phyloP scores from a whole-genome alignment of 2,113 vertebrate genomes.

The Tupaia chinensis region DNA sequence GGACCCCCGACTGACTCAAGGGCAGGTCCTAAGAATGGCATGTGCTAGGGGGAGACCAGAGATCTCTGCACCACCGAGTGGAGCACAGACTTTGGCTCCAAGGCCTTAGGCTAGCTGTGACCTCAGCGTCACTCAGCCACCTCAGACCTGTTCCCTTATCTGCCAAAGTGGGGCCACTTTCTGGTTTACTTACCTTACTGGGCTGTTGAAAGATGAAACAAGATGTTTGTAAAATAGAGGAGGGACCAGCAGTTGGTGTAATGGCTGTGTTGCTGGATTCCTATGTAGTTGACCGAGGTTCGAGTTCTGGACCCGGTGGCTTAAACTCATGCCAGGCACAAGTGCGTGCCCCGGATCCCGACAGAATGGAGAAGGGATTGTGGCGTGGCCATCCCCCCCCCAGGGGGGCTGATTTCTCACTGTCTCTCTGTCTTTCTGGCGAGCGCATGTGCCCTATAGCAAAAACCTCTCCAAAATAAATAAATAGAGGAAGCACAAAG shows the following conservation, averaged over 20 bases:
- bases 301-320: too few species aligned
- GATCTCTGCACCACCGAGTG: neutral
- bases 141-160: slow-evolving; percentile 30
- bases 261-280: too few species aligned
- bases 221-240: slow-evolving; percentile 15
- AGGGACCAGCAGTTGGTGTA: too few species aligned
- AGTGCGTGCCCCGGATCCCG: too few species aligned
- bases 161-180: neutral
- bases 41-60: neutral
- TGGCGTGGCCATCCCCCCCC: too few species aligned
- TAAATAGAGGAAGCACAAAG: slow-evolving; percentile 50
- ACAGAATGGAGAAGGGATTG: too few species aligned
- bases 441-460: too few species aligned
- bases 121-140: neutral
- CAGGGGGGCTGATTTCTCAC: too few species aligned
- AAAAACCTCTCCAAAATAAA: too few species aligned
- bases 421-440: too few species aligned
- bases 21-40: neutral
- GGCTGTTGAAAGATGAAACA: slow-evolving; percentile 51
- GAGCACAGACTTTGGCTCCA: neutral
- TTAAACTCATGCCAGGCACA: too few species aligned
- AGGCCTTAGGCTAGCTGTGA: neutral
- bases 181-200: slow-evolving; percentile 14
- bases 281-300: too few species aligned
- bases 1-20: neutral